Percentiles rank a stretch among this genome's conserved stretches.
Evolutionary conservation across 2,888 invertebrate species (phyloP).

Genomic region (Nematopogon swammerdamellus): DNA sequence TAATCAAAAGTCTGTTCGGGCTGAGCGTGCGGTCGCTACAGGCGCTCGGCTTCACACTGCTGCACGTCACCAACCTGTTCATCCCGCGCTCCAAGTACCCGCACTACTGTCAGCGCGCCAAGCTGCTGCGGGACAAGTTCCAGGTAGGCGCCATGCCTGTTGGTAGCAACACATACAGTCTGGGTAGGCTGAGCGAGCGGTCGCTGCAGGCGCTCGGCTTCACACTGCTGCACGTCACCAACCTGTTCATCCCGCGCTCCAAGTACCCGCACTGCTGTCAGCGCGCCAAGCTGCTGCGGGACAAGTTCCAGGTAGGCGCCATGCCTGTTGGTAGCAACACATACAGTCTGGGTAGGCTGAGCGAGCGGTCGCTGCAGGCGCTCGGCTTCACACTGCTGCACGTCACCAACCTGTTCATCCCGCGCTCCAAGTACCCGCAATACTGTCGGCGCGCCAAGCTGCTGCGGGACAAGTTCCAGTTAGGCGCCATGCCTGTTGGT

Average conservation of each 20-base stretch:
- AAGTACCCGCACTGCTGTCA: constrained; percentile 22
- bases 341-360: constrained; percentile 22
- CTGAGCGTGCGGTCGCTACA: constrained; percentile 38
- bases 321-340: too few relatives aligned
- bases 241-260: constrained; percentile 32
- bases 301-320: constrained; percentile 36
- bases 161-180: too few relatives aligned
- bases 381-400: constrained; percentile 42
- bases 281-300: constrained; percentile 24
- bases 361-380: constrained; percentile 40
- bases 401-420: constrained; percentile 34
- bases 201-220: constrained; percentile 48
- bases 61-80: constrained; percentile 33
- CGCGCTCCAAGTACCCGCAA: constrained; percentile 18
- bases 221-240: constrained; percentile 29
- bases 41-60: constrained; percentile 41
- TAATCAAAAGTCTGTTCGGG: constrained; percentile 25
- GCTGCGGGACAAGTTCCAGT: constrained; percentile 33
- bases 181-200: constrained; percentile 28
- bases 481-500: too few relatives aligned
- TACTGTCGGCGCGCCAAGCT: constrained; percentile 24
- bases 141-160: constrained; percentile 29
- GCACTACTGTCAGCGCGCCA: constrained; percentile 24
- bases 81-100: constrained; percentile 23
- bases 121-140: constrained; percentile 29